These are phyloP conservation scores for Crambe crambe DNA, from an alignment of 37 sponge, comb jelly and placozoan species.

Conservation along the genomic window DNA sequence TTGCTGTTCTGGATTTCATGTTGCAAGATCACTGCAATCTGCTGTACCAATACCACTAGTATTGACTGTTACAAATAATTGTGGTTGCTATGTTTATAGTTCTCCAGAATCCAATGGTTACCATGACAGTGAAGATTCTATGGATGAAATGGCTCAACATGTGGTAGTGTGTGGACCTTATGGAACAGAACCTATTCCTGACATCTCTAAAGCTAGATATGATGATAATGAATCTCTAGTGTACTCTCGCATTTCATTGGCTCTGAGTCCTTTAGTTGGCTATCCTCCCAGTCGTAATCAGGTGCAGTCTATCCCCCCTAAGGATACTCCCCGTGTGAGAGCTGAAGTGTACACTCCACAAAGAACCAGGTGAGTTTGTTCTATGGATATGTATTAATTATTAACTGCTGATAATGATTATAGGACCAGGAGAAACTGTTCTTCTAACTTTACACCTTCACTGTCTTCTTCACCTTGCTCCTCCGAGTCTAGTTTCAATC, in stretches of 20 bases:
- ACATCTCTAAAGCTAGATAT: constrained; percentile 1
- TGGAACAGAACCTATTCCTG: constrained; percentile 17
- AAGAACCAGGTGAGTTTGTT: too few relatives aligned
- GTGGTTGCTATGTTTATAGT: not conserved
- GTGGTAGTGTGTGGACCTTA: constrained; percentile 26
- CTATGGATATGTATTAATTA: too few relatives aligned
- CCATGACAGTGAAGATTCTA: too few relatives aligned
- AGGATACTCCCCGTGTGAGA: constrained; percentile 5
- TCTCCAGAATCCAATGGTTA: too few relatives aligned
- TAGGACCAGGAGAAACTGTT: not conserved
- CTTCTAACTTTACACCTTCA: not conserved
- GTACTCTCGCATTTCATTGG: constrained; percentile 15
- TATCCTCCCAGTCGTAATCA: not conserved
- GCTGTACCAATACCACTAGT: too few relatives aligned
- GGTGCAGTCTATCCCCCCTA: not conserved
- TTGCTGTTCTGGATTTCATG: too few relatives aligned
- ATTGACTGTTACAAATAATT: not conserved
- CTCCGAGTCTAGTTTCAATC: not conserved
- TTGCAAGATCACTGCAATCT: too few relatives aligned
- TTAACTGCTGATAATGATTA: too few relatives aligned
- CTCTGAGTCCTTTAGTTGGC: not conserved
- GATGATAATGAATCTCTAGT: constrained; percentile 15
- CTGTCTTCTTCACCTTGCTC: not conserved
- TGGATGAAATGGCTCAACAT: not conserved
- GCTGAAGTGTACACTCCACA: not conserved